Conservation (phyloP, 2,113 vertebrate genomes). For the Aramus guarauna region DNA sequence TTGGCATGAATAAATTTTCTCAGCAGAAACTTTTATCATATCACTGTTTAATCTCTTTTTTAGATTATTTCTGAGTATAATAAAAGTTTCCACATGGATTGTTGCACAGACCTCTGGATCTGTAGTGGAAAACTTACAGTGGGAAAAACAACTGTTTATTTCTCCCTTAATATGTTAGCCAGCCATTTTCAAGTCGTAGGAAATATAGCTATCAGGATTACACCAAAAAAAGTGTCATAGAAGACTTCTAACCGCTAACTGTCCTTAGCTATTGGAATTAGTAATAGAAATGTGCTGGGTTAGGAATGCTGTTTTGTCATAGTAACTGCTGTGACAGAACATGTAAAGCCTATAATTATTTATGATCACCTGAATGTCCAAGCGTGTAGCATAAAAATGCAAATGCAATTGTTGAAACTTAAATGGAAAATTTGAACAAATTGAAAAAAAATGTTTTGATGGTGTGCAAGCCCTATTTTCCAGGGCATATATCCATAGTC, state of each 20-base stretch:
- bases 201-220: neutral
- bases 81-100: neutral
- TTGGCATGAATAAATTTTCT: neutral
- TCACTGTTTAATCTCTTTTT: neutral
- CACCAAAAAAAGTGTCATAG: neutral
- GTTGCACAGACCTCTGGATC: neutral
- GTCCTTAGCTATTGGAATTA: neutral
- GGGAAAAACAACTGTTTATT: neutral
- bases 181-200: neutral
- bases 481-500: neutral
- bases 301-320: neutral
- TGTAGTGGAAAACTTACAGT: neutral
- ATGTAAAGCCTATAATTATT: neutral
- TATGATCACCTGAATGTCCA: neutral
- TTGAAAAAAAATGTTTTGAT: neutral
- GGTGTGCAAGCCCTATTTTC: neutral
- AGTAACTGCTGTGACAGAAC: neutral
- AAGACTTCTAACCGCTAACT: neutral
- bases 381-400: neutral
- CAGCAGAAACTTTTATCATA: neutral
- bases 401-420: neutral
- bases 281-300: neutral
- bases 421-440: neutral
- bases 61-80: neutral
- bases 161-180: neutral